Evolutionary conservation across 2,797 vertebrate species (phyloP).

Genomic region (Microtus agrestis): DNA sequence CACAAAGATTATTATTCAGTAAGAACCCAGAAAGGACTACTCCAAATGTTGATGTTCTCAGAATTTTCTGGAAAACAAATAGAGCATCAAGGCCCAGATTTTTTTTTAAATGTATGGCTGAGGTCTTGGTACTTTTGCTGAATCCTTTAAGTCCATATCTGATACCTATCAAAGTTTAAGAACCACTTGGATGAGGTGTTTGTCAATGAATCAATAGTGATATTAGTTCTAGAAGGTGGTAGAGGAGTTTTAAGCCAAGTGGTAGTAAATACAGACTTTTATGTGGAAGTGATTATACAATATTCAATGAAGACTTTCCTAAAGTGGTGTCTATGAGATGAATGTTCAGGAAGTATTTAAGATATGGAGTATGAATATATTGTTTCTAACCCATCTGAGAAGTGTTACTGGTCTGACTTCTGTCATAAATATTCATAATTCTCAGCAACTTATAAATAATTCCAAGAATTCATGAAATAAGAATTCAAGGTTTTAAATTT

Average conservation of each 20-base stretch:
- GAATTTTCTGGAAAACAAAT: neutral
- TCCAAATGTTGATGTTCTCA: neutral
- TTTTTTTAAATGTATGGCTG: neutral
- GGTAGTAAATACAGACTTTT: neutral
- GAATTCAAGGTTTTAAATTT: neutral
- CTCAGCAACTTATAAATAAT: conserved; percentile 16
- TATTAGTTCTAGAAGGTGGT: conserved; percentile 26
- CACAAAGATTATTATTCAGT: neutral
- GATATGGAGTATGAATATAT: conserved; percentile 6
- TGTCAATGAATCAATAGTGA: neutral
- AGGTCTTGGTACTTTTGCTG: neutral
- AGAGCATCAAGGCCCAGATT: neutral
- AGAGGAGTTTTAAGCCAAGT: neutral
- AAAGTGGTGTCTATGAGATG: neutral
- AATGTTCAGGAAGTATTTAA: conserved; percentile 39
- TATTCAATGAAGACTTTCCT: neutral
- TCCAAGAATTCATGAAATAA: conserved; percentile 51
- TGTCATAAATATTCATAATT: conserved; percentile 59
- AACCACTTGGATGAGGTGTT: neutral
- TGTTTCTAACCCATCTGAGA: conserved; percentile 9
- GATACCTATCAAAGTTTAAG: neutral
- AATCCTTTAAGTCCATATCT: neutral
- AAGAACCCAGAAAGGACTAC: neutral
- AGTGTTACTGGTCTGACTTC: neutral
- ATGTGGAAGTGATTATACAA: neutral